phyloP scores from a whole-genome alignment of 2,888 invertebrate species.

The Ophion ellenae region DNA sequence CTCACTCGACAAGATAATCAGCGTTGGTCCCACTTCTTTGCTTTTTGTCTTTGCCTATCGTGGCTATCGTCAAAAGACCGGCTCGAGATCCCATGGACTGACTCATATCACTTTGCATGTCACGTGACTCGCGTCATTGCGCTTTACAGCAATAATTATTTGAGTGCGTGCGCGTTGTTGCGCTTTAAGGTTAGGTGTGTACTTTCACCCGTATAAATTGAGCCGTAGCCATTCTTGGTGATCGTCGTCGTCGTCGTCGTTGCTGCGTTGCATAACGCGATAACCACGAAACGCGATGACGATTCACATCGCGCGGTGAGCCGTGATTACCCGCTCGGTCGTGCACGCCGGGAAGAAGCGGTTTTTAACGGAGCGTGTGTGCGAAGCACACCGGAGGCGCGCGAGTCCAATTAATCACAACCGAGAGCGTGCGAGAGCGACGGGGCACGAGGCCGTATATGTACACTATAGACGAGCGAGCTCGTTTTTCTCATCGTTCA shows the following conservation, averaged over 20 bases:
- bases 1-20: neutral
- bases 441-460: constrained; percentile 67
- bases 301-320: constrained; percentile 47
- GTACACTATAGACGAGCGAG: constrained; percentile 33
- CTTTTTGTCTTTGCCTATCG: constrained; percentile 25
- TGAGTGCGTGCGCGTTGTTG: neutral
- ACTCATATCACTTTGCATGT: constrained; percentile 12
- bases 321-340: constrained; percentile 7
- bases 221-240: constrained; percentile 59
- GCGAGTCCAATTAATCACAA: constrained; percentile 74
- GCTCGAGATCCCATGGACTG: neutral
- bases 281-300: constrained; percentile 40
- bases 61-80: neutral
- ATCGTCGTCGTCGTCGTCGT: constrained; percentile 34
- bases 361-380: constrained; percentile 56
- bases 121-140: constrained; percentile 1
- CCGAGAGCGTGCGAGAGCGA: constrained; percentile 65
- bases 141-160: neutral
- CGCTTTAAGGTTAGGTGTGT: constrained; percentile 36
- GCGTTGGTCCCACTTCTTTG: neutral
- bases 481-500: constrained; percentile 37
- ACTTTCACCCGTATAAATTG: constrained; percentile 69
- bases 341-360: constrained; percentile 62
- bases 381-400: constrained; percentile 59
- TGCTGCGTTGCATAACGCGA: constrained; percentile 63